Percentiles rank a stretch among this genome's conserved stretches.
These are phyloP conservation scores for Callopanchax toddi DNA, from an alignment of 2,113 vertebrate species.

Conservation along the genomic window DNA sequence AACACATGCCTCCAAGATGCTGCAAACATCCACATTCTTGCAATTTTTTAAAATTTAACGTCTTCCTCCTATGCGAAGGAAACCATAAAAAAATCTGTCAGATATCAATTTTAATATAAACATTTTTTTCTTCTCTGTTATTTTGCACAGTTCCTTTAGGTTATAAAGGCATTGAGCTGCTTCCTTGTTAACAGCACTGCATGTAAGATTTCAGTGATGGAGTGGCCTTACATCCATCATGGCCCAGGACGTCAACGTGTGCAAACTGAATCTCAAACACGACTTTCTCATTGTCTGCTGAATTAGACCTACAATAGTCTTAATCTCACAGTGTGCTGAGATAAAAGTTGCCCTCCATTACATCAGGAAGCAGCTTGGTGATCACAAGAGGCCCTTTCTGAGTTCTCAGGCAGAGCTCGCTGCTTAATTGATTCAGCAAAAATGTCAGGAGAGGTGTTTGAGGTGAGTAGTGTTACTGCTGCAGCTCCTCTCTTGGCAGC, in stretches of 20 bases:
- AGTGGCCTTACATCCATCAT: neutral
- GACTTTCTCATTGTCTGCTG: slow-evolving; percentile 41
- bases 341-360: slow-evolving; percentile 62
- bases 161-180: neutral
- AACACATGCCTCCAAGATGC: too few species aligned
- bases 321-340: slow-evolving; percentile 34
- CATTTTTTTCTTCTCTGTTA: neutral
- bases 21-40: too few species aligned
- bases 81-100: neutral
- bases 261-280: slow-evolving; percentile 33
- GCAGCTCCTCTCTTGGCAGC: slow-evolving; percentile 29
- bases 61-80: too few species aligned
- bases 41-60: too few species aligned
- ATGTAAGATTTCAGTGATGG: slow-evolving; percentile 12
- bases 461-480: slow-evolving; percentile 47
- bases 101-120: neutral
- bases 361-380: slow-evolving; percentile 56
- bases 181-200: neutral
- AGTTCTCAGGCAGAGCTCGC: slow-evolving; percentile 48
- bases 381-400: slow-evolving; percentile 44
- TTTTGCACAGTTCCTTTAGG: neutral
- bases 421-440: slow-evolving; percentile 61
- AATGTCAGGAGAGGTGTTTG: slow-evolving; percentile 62
- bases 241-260: slow-evolving; percentile 8
- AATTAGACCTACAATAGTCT: slow-evolving; percentile 41